Evolutionary conservation across 2,888 invertebrate species (phyloP).

Genomic region (Ryuthela nishihirai): DNA sequence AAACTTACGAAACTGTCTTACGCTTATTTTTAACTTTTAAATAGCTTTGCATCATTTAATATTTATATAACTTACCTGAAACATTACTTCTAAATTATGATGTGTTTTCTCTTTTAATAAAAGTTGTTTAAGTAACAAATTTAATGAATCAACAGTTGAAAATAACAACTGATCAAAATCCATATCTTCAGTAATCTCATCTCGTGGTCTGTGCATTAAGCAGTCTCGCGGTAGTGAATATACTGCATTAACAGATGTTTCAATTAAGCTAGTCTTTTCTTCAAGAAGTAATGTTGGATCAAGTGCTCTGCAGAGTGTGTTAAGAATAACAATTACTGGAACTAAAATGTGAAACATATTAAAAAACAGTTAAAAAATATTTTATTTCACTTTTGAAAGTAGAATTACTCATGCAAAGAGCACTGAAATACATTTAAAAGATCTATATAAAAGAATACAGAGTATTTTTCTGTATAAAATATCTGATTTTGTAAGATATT

Average conservation of each 20-base stretch:
- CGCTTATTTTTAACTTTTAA: no score
- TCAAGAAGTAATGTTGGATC: constrained; percentile 49
- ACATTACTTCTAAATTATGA: constrained; percentile 18
- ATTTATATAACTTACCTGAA: constrained; percentile 32
- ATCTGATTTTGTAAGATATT: no score
- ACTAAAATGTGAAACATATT: no score
- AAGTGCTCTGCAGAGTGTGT: constrained; percentile 46
- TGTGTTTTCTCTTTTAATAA: constrained; percentile 32
- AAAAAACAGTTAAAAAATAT: no score
- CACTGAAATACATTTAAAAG: no score
- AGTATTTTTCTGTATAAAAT: no score
- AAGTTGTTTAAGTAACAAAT: constrained; percentile 28
- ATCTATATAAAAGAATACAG: no score
- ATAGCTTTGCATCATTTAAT: no score
- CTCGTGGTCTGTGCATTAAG: constrained; percentile 27
- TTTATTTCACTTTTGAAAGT: no score
- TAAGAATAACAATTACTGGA: not conserved
- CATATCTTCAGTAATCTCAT: constrained; percentile 45
- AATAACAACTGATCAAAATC: constrained; percentile 47
- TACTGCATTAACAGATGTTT: constrained; percentile 47
- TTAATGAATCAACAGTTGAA: constrained; percentile 46
- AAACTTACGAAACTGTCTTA: no score
- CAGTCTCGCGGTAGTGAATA: constrained; percentile 49
- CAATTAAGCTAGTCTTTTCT: constrained; percentile 49
- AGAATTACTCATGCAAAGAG: no score